These are phyloP conservation scores for Aegithalos caudatus DNA, from an alignment of 2,113 vertebrate species.

Conservation along the genomic window DNA sequence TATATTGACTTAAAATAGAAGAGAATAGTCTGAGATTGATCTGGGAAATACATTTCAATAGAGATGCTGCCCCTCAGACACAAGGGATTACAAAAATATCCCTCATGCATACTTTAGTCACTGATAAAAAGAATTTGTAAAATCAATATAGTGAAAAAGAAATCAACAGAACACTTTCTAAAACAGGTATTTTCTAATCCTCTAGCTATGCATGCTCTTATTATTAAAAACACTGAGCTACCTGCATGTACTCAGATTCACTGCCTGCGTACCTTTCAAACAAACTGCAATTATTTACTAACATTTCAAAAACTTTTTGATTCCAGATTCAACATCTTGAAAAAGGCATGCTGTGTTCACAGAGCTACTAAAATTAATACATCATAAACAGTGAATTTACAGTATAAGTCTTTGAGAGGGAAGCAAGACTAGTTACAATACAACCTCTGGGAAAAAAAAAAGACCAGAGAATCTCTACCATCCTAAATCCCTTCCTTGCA, in stretches of 20 bases:
- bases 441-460: neutral
- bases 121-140: conserved; percentile 36
- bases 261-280: neutral
- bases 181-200: neutral
- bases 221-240: neutral
- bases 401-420: neutral
- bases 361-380: neutral
- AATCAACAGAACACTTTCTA: neutral
- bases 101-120: neutral
- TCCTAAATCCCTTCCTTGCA: neutral
- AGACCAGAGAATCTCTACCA: neutral
- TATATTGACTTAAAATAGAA: neutral
- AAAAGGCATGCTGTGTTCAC: neutral
- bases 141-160: conserved; percentile 12
- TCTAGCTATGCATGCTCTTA: neutral
- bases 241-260: neutral
- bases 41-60: neutral
- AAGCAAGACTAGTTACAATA: neutral
- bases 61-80: conserved; percentile 9
- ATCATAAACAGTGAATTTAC: neutral
- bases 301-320: neutral
- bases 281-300: neutral
- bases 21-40: neutral
- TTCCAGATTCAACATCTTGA: neutral
- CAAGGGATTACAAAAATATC: conserved; percentile 26